Percentiles rank a stretch among this genome's conserved stretches.
These are phyloP conservation scores for Dasypolia templi DNA, from an alignment of 2,888 invertebrate genomes.

Conservation along the genomic window DNA sequence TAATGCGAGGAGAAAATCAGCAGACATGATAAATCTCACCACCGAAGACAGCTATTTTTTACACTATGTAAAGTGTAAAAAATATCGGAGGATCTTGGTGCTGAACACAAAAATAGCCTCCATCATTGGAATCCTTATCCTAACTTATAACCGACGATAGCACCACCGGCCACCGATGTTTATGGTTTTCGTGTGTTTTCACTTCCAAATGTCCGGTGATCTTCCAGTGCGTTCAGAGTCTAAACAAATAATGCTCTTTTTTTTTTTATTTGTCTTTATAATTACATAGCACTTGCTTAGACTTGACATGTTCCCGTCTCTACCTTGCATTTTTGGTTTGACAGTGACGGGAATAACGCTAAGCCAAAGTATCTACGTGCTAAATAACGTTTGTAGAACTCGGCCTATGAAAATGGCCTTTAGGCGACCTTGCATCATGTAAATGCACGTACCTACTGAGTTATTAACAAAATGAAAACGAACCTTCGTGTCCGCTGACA, in stretches of 20 bases:
- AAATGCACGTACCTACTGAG: not conserved
- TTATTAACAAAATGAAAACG: conserved; percentile 10
- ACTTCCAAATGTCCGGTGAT: not conserved
- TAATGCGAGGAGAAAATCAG: not conserved
- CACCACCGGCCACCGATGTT: not conserved
- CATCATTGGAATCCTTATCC: not conserved
- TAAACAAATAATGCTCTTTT: not conserved
- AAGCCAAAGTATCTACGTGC: not conserved
- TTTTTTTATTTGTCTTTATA: not conserved
- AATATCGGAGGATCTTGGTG: not conserved
- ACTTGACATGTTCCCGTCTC: not conserved
- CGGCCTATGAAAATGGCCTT: not conserved
- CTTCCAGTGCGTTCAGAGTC: not conserved
- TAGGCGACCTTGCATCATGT: not conserved
- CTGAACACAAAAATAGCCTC: not conserved
- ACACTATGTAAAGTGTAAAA: not conserved
- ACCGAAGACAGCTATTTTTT: not conserved
- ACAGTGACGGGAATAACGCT: not conserved
- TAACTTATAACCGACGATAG: not conserved
- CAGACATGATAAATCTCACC: not conserved
- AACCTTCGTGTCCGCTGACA: conserved; percentile 2
- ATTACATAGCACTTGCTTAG: no score
- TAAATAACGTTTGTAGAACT: not conserved
- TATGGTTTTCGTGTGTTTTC: not conserved
- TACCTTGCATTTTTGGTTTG: not conserved